phyloP scores from a whole-genome alignment of 2,113 vertebrate species.

The Thunnus maccoyii region DNA sequence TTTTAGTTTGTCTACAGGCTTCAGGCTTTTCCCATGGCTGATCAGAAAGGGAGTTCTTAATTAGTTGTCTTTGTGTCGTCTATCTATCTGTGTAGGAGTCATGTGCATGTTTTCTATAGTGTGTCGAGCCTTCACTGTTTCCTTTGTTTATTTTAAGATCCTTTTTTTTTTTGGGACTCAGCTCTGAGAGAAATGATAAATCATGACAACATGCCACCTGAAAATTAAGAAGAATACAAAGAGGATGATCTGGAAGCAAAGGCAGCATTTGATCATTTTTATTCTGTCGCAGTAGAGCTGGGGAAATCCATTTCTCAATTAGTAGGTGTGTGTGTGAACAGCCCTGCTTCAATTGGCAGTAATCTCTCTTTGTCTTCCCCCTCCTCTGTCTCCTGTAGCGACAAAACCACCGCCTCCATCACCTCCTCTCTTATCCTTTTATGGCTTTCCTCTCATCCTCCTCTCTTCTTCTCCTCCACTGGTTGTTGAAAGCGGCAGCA shows the following conservation, averaged over 20 bases:
- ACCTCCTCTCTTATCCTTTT: constrained; percentile 10
- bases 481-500: constrained; percentile 12
- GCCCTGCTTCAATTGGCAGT: constrained; percentile 21
- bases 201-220: background rate
- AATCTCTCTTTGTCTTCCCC: constrained; percentile 23
- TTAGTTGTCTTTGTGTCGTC: background rate
- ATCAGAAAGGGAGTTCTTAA: constrained; percentile 13
- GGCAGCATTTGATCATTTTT: background rate
- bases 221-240: background rate
- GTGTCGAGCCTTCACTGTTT: background rate
- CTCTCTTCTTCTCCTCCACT: constrained; percentile 14
- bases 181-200: constrained; percentile 19
- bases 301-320: constrained; percentile 39
- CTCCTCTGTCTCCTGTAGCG: constrained; percentile 8
- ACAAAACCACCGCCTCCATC: constrained; percentile 27
- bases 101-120: background rate
- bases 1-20: constrained; percentile 23
- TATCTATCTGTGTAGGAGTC: background rate
- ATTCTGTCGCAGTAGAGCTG: background rate
- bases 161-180: constrained; percentile 1
- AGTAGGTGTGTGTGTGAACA: background rate
- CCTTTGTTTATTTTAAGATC: background rate
- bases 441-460: constrained; percentile 2
- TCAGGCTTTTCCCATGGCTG: constrained; percentile 18
- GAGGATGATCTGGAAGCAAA: constrained; percentile 1